Conservation (phyloP, 1,140 invertebrate genomes). For the Argopecten irradians region DNA sequence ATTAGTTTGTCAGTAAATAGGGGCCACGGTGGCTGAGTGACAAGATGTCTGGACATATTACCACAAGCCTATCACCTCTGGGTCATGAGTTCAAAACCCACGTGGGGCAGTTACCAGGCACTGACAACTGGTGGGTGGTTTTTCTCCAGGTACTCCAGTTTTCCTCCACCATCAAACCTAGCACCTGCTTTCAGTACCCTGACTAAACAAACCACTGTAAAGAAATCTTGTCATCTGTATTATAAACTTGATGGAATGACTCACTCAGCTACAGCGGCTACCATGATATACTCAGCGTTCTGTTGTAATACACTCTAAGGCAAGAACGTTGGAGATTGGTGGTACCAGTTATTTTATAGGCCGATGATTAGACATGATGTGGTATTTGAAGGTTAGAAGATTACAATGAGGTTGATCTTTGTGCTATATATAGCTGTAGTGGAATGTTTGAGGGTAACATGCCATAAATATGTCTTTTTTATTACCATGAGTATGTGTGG, state of each 20-base stretch:
- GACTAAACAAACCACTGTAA: too few species aligned
- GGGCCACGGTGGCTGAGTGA: too few species aligned
- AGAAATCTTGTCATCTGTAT: background rate
- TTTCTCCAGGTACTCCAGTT: too few species aligned
- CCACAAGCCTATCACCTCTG: too few species aligned
- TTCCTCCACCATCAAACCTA: too few species aligned
- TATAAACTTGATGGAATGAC: background rate
- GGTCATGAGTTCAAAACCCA: too few species aligned
- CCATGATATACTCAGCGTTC: background rate
- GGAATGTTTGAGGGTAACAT: background rate
- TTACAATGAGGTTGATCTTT: background rate
- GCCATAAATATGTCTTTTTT: background rate
- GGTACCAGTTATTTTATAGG: background rate
- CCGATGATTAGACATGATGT: background rate
- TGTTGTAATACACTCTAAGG: background rate
- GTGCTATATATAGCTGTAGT: background rate
- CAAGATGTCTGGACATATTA: too few species aligned
- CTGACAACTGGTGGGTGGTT: too few species aligned
- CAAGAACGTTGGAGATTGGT: background rate
- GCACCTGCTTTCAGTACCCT: too few species aligned
- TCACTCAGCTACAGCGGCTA: background rate
- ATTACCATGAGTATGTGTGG: background rate
- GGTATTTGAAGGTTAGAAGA: background rate
- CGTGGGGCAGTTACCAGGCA: too few species aligned
- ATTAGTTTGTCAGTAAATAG: too few species aligned